These are phyloP conservation scores for Spizella passerina DNA, from an alignment of 2,797 vertebrate species.

Conservation along the genomic window DNA sequence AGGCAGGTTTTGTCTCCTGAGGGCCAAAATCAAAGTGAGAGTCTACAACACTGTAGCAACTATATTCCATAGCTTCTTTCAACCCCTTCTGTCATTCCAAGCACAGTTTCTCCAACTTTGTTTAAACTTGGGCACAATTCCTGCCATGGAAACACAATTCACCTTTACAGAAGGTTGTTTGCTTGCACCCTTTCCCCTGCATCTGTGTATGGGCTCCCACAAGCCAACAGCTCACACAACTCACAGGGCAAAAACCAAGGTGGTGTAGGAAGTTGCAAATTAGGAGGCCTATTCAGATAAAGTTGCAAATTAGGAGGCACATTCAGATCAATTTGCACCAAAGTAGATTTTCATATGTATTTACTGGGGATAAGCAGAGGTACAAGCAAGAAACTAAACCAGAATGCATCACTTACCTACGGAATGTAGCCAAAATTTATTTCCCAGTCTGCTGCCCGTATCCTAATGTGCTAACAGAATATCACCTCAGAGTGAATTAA, in stretches of 20 bases:
- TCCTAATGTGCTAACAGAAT: not conserved
- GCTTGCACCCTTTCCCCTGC: not conserved
- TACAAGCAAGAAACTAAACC: not conserved
- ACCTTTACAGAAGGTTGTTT: not conserved
- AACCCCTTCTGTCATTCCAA: not conserved
- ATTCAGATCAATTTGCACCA: not conserved
- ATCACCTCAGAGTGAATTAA: not conserved
- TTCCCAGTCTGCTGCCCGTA: not conserved
- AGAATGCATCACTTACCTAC: fast-evolving
- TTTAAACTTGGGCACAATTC: not conserved
- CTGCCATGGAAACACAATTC: not conserved
- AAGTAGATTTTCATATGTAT: not conserved
- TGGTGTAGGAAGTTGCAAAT: not conserved
- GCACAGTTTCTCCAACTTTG: not conserved
- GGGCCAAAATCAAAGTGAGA: not conserved
- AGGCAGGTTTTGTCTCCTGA: not conserved
- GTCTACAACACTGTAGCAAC: not conserved
- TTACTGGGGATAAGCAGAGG: not conserved
- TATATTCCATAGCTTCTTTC: not conserved
- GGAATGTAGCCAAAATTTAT: not conserved
- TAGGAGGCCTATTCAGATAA: not conserved
- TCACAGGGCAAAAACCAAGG: not conserved
- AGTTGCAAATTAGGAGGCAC: not conserved
- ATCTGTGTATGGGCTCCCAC: not conserved
- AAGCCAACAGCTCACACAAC: not conserved